Evolutionary conservation across 2,113 vertebrate genomes (phyloP), one percentile per base, ranked within the genome.

Genomic region (Psilopsiagon aurifrons): DNA sequence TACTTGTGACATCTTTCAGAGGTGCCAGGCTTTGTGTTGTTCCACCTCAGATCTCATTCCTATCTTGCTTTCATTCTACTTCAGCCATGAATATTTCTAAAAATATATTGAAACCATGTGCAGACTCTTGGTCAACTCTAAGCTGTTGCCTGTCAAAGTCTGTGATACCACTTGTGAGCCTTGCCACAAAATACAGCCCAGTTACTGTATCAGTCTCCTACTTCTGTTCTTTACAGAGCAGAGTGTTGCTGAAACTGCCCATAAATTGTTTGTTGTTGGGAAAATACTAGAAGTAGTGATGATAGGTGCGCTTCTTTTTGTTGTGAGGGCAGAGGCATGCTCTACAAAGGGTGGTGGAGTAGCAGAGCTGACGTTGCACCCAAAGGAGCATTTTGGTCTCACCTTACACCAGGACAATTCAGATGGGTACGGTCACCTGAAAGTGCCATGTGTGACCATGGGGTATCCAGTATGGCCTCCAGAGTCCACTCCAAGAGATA

Each of bases 381-480:
- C 9, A 5, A 49, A 82, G 46, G 22, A 67, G 13, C 7, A 49
- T 20, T 78, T 68, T 33, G n/a, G 6, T 29, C 31, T 49, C 62
- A 17, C 46, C 16, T 20, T 41, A 20, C n/a, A 20, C 4, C 6
- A 7, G 55, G n/a, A 59, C 24, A 39, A 35, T 75, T 52, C 23
- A 3, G 27, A 44, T 12, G 12, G 16, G 3, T 35, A 43, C 5
- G 8, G 55, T 20, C 7, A 3, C 11, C 24, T 79, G 67, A 20
- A 3, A 0, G 5, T 44, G 41, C 37, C 20, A 7, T 5, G 14
- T 37, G n/a, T 49, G 69, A 46, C 37, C 2, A 1, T 24, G 62
- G 11, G 27, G 6, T 46, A 46, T 28, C 39, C 44, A 3, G 0
- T 0, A 1, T 17, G 57, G 18, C 4, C 17, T 55, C 25, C 31